Evolutionary conservation across 2,113 vertebrate species (phyloP).

Genomic region (Centropus bengalensis): DNA sequence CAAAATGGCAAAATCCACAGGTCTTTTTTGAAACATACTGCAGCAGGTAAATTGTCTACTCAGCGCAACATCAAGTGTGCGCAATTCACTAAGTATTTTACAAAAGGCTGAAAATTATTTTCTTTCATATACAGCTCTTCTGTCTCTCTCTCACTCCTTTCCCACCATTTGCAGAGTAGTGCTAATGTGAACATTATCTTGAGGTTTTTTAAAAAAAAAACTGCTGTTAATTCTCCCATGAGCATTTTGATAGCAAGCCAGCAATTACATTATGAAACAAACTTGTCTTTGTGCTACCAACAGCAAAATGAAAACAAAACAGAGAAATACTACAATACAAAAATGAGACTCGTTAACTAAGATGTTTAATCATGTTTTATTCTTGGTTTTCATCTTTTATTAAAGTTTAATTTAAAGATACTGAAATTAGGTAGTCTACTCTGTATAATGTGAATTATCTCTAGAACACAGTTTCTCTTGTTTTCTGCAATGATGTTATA

Average conservation of each 20-base stretch:
- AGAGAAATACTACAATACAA: neutral
- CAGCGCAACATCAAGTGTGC: neutral
- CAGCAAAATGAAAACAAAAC: neutral
- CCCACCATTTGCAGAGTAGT: neutral
- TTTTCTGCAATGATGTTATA: neutral
- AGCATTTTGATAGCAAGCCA: neutral
- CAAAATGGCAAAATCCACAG: neutral
- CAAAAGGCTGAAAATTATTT: neutral
- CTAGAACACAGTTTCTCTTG: neutral
- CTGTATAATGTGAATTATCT: neutral
- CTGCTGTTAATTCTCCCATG: neutral
- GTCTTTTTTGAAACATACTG: neutral
- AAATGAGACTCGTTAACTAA: neutral
- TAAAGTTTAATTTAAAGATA: neutral
- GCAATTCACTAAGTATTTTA: neutral
- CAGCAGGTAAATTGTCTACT: neutral
- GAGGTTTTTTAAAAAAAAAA: neutral
- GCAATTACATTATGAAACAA: neutral
- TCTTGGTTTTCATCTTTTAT: neutral
- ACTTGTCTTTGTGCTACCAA: neutral
- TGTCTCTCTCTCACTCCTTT: neutral
- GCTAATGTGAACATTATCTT: neutral
- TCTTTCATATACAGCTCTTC: neutral
- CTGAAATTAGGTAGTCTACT: neutral
- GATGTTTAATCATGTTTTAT: neutral